Percentiles rank a stretch among this genome's conserved stretches.
Conservation (phyloP, 1,140 invertebrate genomes). For the Coptotermes formosanus region DNA sequence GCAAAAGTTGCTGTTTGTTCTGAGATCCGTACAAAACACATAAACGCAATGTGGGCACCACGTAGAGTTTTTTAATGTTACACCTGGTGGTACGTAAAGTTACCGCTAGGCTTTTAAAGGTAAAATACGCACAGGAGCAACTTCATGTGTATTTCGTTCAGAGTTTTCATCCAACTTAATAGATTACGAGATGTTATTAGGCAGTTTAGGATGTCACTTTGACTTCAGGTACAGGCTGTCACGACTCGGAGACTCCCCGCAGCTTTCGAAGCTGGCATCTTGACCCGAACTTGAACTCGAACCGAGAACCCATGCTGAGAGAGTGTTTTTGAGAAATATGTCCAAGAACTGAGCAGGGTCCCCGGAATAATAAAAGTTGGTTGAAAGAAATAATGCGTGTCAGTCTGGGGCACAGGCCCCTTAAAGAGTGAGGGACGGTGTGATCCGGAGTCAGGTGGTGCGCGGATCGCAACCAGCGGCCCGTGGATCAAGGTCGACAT, state of each 20-base stretch:
- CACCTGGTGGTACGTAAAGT: too few relatives aligned
- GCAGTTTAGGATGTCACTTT: neutral
- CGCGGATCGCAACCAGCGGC: too few relatives aligned
- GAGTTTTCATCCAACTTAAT: too few relatives aligned
- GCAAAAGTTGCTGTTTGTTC: too few relatives aligned
- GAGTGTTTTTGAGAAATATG: neutral
- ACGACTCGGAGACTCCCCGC: neutral
- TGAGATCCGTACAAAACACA: too few relatives aligned
- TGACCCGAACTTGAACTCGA: neutral
- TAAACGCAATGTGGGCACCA: too few relatives aligned
- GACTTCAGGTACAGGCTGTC: neutral
- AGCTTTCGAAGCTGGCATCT: neutral
- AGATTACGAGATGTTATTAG: neutral
- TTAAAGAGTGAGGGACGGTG: neutral
- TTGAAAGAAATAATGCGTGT: neutral
- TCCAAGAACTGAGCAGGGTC: neutral
- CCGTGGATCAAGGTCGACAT: too few relatives aligned
- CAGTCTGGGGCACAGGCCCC: neutral
- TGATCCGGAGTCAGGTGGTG: neutral
- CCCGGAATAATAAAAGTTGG: neutral
- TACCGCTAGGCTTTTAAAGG: too few relatives aligned
- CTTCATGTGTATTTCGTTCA: too few relatives aligned
- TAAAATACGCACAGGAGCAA: too few relatives aligned
- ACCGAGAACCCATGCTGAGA: neutral
- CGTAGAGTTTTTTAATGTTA: too few relatives aligned